A percentile compares a stretch with the other conserved stretches of the same genome.
Evolutionary conservation across 2,113 vertebrate species (phyloP).

Genomic region (Epinephelus fuscoguttatus): DNA sequence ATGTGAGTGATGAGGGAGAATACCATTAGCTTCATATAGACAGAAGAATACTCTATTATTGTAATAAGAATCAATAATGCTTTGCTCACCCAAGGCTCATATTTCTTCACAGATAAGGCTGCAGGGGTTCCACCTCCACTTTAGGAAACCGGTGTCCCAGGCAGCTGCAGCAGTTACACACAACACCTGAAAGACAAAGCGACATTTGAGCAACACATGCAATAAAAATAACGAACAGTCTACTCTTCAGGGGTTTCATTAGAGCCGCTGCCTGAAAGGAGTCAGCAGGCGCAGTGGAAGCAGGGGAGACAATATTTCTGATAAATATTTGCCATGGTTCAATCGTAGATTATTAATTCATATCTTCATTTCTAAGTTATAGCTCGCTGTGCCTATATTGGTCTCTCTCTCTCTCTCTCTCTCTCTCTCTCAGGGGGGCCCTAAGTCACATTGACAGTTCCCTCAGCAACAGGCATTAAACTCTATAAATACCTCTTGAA

Average conservation of each 20-base stretch:
- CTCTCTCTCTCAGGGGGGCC: not conserved
- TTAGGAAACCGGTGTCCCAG: not conserved
- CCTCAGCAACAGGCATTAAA: constrained; percentile 38
- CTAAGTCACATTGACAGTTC: constrained; percentile 32
- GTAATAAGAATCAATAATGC: not conserved
- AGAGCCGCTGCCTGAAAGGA: constrained; percentile 8
- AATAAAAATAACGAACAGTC: constrained; percentile 37
- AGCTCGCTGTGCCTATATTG: constrained; percentile 17
- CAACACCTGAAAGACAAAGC: constrained; percentile 21
- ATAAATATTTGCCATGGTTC: constrained; percentile 59
- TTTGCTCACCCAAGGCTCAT: not conserved
- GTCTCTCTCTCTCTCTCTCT: constrained; percentile 8
- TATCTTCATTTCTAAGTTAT: constrained; percentile 44
- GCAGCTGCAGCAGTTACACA: not conserved
- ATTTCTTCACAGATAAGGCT: constrained; percentile 5
- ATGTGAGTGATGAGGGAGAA: not conserved
- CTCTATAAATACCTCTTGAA: constrained; percentile 37
- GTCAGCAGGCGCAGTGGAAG: constrained; percentile 6
- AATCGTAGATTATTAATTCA: constrained; percentile 63
- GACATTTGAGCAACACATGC: constrained; percentile 47
- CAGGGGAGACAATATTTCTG: constrained; percentile 26
- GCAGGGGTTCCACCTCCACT: not conserved
- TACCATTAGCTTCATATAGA: not conserved
- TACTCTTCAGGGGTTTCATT: constrained; percentile 38
- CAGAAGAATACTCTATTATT: not conserved